Percentiles rank a stretch among this genome's conserved stretches.
These are phyloP conservation scores for Oreortyx pictus DNA, from an alignment of 2,797 vertebrate genomes.

Conservation along the genomic window DNA sequence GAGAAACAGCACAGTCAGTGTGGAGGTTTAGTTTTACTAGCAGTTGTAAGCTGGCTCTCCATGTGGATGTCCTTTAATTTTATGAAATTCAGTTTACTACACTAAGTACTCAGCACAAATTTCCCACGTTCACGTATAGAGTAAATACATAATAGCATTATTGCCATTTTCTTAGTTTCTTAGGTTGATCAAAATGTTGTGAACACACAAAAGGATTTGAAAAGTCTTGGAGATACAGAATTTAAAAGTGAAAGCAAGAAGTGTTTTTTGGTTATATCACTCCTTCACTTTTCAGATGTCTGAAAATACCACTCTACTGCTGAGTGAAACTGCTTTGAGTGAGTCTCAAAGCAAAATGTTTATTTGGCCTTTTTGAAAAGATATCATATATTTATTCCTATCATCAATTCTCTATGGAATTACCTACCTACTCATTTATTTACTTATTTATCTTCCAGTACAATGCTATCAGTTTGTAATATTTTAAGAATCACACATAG, in stretches of 20 bases:
- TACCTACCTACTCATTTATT: background rate
- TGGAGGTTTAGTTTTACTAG: background rate
- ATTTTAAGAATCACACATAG: background rate
- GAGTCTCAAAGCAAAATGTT: background rate
- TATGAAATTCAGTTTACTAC: background rate
- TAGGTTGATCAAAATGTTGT: background rate
- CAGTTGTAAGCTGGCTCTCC: background rate
- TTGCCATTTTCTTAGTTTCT: background rate
- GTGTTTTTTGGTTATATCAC: background rate
- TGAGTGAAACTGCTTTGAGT: background rate
- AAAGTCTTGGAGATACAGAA: background rate
- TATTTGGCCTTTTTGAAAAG: background rate
- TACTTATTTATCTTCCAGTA: background rate
- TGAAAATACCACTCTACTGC: background rate
- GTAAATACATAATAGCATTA: background rate
- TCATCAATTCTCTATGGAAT: background rate
- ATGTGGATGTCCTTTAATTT: background rate
- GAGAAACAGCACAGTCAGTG: background rate
- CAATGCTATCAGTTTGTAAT: background rate
- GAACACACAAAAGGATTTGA: background rate
- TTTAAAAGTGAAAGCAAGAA: background rate
- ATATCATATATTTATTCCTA: background rate
- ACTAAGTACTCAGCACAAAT: background rate
- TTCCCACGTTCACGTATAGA: rapidly evolving
- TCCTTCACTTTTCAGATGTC: background rate